Conservation (phyloP, 2,113 vertebrate species). For the Anseranas semipalmata region DNA sequence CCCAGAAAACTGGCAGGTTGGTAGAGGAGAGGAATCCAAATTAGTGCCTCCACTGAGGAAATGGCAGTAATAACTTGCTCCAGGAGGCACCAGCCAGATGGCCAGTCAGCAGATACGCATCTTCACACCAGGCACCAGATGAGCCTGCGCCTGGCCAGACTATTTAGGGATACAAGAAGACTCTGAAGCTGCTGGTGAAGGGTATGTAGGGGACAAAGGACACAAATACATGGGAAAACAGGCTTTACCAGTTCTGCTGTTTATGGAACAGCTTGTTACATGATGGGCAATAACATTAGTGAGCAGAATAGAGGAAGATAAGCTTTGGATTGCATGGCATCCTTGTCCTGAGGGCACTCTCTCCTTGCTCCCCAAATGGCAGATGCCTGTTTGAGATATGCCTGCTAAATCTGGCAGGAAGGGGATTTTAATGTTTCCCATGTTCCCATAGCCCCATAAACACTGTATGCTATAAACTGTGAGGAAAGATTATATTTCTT, state of each 20-base stretch:
- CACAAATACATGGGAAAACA: neutral
- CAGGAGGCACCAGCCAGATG: slow-evolving; percentile 63
- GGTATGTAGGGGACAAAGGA: slow-evolving; percentile 26
- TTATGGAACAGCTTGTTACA: neutral
- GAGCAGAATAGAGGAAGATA: neutral
- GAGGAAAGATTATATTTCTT: neutral
- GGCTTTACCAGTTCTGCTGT: neutral
- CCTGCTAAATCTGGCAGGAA: neutral
- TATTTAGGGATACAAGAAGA: slow-evolving; percentile 41
- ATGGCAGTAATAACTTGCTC: slow-evolving; percentile 32
- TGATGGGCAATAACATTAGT: neutral
- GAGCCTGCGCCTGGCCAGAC: slow-evolving; percentile 6
- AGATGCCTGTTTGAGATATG: neutral
- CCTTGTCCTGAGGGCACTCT: neutral
- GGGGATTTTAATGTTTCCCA: neutral
- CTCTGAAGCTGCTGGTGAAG: slow-evolving; percentile 35
- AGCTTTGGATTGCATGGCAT: neutral
- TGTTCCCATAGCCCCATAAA: neutral
- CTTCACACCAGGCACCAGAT: slow-evolving; percentile 56
- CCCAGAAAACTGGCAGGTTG: slow-evolving; percentile 26
- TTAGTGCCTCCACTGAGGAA: slow-evolving; percentile 23
- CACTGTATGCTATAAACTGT: neutral
- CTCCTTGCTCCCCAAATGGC: neutral
- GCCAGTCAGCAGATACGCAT: slow-evolving; percentile 29
- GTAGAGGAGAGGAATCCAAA: slow-evolving; percentile 42